Conservation (phyloP, 2,113 vertebrate species). For the Anser brachyrhynchus region DNA sequence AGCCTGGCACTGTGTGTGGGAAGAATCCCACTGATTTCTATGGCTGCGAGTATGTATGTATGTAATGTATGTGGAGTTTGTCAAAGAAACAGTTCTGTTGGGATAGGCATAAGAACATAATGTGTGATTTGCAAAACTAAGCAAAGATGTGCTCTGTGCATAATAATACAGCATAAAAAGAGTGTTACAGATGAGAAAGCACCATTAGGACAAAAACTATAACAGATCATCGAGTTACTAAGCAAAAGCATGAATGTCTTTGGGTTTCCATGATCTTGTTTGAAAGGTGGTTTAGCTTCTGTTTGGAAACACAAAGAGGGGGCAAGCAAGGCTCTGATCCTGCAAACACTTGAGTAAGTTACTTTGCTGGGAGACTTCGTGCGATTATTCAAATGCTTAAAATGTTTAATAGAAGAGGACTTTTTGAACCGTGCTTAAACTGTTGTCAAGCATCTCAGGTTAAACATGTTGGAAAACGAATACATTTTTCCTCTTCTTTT, state of each 20-base stretch:
- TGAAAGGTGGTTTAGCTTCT: not conserved
- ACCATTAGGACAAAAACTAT: not conserved
- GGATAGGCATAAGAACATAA: fast-evolving
- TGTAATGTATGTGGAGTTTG: fast-evolving
- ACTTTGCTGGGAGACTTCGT: not conserved
- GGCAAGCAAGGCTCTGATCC: not conserved
- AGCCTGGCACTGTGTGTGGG: fast-evolving
- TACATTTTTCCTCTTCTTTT: not conserved
- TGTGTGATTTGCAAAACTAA: not conserved
- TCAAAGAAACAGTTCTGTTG: fast-evolving
- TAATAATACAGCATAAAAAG: not conserved
- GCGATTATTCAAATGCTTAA: fast-evolving
- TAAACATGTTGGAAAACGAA: not conserved
- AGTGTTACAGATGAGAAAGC: not conserved
- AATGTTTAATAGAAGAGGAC: not conserved
- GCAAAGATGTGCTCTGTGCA: not conserved
- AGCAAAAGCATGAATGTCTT: not conserved
- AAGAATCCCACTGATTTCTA: not conserved
- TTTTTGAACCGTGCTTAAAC: not conserved
- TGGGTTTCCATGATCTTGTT: not conserved
- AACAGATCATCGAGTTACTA: not conserved
- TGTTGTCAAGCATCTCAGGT: not conserved
- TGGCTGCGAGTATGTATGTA: fast-evolving
- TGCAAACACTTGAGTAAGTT: not conserved
- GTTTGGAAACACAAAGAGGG: not conserved